Conservation (phyloP, 1,140 invertebrate species). For the Choristoneura fumiferana region DNA sequence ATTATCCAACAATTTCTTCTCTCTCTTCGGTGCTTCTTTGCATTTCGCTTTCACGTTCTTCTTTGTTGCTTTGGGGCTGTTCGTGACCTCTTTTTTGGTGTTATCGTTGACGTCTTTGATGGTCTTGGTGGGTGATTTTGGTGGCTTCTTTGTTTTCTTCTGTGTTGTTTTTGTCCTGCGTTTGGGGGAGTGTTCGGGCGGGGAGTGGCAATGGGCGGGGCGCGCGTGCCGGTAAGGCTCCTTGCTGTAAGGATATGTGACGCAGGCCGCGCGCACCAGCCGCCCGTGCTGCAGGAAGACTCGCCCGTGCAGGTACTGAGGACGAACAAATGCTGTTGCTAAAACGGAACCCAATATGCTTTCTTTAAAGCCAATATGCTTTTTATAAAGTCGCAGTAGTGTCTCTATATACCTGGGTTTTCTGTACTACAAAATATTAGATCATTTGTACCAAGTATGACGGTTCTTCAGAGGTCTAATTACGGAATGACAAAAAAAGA, state of each 20-base stretch:
- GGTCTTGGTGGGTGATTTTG: constrained; percentile 61
- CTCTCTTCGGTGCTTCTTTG: constrained; percentile 39
- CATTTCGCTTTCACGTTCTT: constrained; percentile 37
- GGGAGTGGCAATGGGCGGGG: constrained; percentile 59
- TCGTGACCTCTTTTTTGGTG: constrained; percentile 57
- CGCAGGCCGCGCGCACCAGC: constrained; percentile 82
- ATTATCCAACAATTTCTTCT: constrained; percentile 42
- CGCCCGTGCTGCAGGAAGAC: constrained; percentile 86
- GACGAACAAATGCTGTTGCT: constrained; percentile 23
- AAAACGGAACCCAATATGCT: neutral
- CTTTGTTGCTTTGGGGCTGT: constrained; percentile 41
- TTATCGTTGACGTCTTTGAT: constrained; percentile 69
- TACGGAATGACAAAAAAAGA: too few relatives aligned
- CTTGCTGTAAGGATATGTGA: constrained; percentile 77
- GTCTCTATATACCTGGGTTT: too few relatives aligned
- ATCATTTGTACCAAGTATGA: too few relatives aligned
- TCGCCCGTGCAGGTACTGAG: constrained; percentile 86
- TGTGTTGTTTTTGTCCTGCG: constrained; percentile 48
- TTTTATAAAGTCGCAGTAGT: too few relatives aligned
- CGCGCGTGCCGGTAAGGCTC: constrained; percentile 61
- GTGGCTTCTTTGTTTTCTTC: constrained; percentile 55
- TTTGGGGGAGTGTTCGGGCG: constrained; percentile 53
- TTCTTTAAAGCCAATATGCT: too few relatives aligned
- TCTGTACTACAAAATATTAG: too few relatives aligned
- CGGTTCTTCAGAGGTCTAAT: too few relatives aligned